Percentiles rank a stretch among this genome's conserved stretches.
Evolutionary conservation across 2,888 invertebrate genomes (phyloP).

Genomic region (Neria commutata): DNA sequence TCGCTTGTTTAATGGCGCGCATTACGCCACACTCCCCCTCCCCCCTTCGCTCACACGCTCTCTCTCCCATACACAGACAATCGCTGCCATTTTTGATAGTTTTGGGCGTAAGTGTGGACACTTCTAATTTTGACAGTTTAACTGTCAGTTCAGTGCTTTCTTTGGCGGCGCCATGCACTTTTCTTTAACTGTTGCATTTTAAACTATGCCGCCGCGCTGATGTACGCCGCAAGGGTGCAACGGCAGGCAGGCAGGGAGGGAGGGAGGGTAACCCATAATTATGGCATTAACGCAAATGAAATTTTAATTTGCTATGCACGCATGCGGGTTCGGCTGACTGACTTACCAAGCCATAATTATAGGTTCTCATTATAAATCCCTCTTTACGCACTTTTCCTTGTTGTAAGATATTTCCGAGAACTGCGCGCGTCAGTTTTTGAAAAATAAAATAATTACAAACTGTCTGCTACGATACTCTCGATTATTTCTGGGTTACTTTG

Average conservation of each 20-base stretch:
- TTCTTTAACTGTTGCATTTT: background rate
- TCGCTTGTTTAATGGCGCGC: background rate
- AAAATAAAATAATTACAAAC: too few relatives aligned
- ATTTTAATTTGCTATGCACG: background rate
- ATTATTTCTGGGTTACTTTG: background rate
- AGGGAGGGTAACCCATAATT: too few relatives aligned
- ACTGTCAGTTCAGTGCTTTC: background rate
- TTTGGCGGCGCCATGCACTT: background rate
- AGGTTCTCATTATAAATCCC: constrained; percentile 2
- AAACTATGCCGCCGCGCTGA: background rate
- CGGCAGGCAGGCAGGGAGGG: too few relatives aligned
- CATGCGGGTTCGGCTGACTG: background rate
- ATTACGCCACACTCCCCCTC: too few relatives aligned
- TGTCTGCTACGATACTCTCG: too few relatives aligned
- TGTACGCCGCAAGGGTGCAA: background rate
- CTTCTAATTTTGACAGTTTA: background rate
- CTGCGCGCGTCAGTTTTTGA: background rate
- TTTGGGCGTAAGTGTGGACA: constrained; percentile 1
- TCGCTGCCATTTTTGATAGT: too few relatives aligned
- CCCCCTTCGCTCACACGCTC: too few relatives aligned
- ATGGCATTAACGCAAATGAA: constrained; percentile 1
- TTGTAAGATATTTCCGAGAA: background rate
- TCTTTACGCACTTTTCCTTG: background rate
- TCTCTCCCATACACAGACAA: too few relatives aligned
- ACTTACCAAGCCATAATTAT: background rate